phyloP scores from a whole-genome alignment of 2,888 invertebrate species.

The Eupithecia vulgata region DNA sequence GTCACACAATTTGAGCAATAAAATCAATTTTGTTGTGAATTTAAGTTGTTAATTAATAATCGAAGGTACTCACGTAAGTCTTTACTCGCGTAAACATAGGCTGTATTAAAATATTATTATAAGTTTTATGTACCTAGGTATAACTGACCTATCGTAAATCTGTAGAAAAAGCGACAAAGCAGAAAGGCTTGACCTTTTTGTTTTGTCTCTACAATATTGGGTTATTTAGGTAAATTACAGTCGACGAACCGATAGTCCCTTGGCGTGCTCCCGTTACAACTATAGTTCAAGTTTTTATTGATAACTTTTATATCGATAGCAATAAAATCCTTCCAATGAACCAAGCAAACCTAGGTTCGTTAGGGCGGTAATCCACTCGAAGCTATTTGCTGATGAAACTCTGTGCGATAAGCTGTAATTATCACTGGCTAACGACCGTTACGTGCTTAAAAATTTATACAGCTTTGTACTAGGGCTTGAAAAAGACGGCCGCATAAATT shows the following conservation, averaged over 20 bases:
- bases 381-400: conserved; percentile 27
- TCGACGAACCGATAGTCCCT: neutral
- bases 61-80: neutral
- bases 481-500: conserved; percentile 16
- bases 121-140: too few species aligned
- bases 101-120: neutral
- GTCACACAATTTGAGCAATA: neutral
- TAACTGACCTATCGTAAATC: neutral
- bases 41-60: too few species aligned
- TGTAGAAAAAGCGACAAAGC: neutral
- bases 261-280: neutral
- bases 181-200: neutral
- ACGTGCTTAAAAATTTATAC: conserved; percentile 26
- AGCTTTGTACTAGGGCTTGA: conserved; percentile 11
- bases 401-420: conserved; percentile 19
- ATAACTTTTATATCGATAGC: neutral
- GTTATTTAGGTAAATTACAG: neutral
- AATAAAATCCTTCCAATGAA: neutral
- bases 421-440: conserved; percentile 23
- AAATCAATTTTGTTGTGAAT: too few species aligned
- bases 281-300: neutral
- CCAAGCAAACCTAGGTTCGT: conserved; percentile 9
- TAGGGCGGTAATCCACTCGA: conserved; percentile 11
- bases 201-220: neutral
- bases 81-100: neutral